Percentiles rank a stretch among this genome's conserved stretches.
These are phyloP conservation scores for Urosaurus nigricauda DNA, from an alignment of 2,797 vertebrate species.

Conservation along the genomic window DNA sequence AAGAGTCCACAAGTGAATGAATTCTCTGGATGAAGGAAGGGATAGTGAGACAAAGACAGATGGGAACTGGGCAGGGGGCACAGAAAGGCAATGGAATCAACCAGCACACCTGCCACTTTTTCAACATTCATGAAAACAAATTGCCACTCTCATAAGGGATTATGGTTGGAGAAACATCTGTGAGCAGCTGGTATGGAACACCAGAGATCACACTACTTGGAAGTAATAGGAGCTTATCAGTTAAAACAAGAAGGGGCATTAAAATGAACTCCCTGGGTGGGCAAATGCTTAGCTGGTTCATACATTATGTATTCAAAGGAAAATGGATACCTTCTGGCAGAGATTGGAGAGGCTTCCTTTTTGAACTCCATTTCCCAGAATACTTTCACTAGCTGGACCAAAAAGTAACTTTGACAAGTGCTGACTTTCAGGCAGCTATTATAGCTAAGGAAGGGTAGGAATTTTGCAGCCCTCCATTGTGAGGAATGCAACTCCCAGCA, in stretches of 20 bases:
- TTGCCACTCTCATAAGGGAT: neutral
- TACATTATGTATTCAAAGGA: neutral
- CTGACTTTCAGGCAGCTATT: neutral
- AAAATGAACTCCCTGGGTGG: neutral
- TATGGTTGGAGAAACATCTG: slow-evolving; percentile 34
- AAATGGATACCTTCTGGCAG: neutral
- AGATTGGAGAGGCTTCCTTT: no score
- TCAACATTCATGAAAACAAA: neutral
- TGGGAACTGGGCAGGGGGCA: neutral
- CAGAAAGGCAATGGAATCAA: neutral
- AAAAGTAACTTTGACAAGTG: no score
- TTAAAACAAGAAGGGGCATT: neutral
- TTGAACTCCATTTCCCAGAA: no score
- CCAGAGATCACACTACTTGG: slow-evolving; percentile 2
- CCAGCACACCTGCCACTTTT: slow-evolving; percentile 40
- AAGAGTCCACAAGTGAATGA: slow-evolving; percentile 42
- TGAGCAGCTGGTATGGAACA: slow-evolving; percentile 14
- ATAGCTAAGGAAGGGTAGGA: no score
- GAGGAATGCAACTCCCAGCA: no score
- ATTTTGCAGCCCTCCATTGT: no score
- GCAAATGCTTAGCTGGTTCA: slow-evolving; percentile 1
- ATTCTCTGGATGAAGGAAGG: slow-evolving; percentile 19
- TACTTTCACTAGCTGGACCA: no score
- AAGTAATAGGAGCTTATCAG: slow-evolving; percentile 18
- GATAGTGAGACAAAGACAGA: neutral